Evolutionary conservation across 2,797 vertebrate species (phyloP), one percentile per base, ranked within the genome.

Genomic region (Pseudocheirus occidentalis): DNA sequence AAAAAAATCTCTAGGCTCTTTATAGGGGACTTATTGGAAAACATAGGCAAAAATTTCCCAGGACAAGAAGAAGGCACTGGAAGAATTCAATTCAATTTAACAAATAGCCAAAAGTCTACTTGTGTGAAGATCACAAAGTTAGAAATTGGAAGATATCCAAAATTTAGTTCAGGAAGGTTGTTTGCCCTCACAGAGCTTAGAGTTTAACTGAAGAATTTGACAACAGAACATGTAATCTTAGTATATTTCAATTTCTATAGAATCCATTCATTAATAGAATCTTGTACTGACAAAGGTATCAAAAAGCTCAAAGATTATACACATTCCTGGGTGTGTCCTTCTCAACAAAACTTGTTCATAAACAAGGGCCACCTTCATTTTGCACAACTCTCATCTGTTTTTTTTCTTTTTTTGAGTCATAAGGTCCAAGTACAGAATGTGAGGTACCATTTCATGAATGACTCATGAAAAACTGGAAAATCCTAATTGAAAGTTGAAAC

Each of bases 271-370:
- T 87, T 27, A 73, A 46, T 46, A 46, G 46, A 50, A 87, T 46
- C 40, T 50, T 50, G 40, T 3, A 46, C 2, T 87, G 21, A 46
- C 21, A 27, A 87, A 87, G 21, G 40, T 46, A 46, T 46, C 40
- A 50, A 46, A 87, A 27, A 50, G 7, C 21, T 87, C 18, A 87
- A 29, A 96, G 94, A 96, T 58, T 94, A 55, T 91, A 94, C 90
- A 31, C 91, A 95, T 96, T 66, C 62, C 95, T 53, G 81, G 91
- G 81, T 93, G 93, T 73, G 92, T 93, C 57, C 90, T 55, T 62
- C 55, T 55, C 46, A 91, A 53, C 91, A 90, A 93, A 95, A n/a
- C 90, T 91, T 92, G 29, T 55, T 94, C 93, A 91, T 89, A 97
- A 90, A 93, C 54, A 96, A 59, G 93, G 31, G 14, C 9, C 11